Conservation (phyloP, 2,888 invertebrate genomes). For the Lamellibrachia satsuma region DNA sequence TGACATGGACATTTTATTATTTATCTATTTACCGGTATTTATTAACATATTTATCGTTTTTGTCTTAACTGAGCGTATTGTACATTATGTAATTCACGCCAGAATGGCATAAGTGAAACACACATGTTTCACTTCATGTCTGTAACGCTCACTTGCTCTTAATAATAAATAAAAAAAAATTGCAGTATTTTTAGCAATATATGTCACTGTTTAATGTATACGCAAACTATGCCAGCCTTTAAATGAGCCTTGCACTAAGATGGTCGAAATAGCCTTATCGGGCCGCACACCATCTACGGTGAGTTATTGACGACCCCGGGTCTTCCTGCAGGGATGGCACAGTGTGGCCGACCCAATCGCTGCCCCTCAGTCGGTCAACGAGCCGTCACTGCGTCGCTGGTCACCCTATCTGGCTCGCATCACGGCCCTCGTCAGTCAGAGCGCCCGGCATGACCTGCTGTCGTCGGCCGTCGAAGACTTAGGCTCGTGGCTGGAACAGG, state of each 20-base stretch:
- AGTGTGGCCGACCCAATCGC: slow-evolving; percentile 45
- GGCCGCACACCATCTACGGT: not conserved
- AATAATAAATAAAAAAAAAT: too few species aligned
- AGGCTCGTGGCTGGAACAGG: slow-evolving; percentile 54
- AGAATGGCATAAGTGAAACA: too few species aligned
- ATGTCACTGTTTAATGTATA: not conserved
- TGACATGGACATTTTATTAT: too few species aligned
- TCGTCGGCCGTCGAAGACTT: slow-evolving; percentile 43
- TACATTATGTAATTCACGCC: too few species aligned
- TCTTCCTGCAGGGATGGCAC: slow-evolving; percentile 55
- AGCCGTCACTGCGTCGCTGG: slow-evolving; percentile 43
- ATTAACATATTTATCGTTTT: too few species aligned
- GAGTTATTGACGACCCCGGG: not conserved
- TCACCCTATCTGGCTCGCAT: slow-evolving; percentile 53
- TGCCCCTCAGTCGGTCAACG: slow-evolving; percentile 46
- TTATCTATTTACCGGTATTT: too few species aligned
- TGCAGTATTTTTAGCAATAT: too few species aligned
- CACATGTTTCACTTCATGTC: too few species aligned
- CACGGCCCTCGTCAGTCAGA: slow-evolving; percentile 43
- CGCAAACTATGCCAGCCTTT: not conserved
- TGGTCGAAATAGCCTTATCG: not conserved
- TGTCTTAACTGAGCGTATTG: too few species aligned
- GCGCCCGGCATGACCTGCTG: not conserved
- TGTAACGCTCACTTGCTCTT: too few species aligned
- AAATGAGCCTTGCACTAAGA: not conserved